Base-by-base conservation (phyloP, 2,797 vertebrate genomes). In the Atherinosoma microstoma region DNA sequence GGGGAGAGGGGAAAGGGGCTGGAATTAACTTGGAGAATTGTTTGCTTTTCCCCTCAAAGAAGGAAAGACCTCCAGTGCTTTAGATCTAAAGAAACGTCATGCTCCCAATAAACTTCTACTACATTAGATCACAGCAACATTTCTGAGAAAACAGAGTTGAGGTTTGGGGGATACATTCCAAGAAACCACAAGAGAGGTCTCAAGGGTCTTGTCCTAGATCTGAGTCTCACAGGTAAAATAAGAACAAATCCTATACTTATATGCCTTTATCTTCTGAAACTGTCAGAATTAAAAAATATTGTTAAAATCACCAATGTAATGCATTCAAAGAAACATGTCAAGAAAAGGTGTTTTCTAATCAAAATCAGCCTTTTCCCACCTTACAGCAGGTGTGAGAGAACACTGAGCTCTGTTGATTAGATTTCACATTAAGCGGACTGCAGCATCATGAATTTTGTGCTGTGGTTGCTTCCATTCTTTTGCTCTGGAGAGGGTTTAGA, bases 351-450 rank as follows among this genome's bases (percentile, higher is more conserved):
- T 7, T 67, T 57, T 36, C 51, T 77, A 60, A 84, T 71, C 63
- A 1, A 24, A 64, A 69, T 56, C 45, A 12, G 29, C 47, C 22
- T 32, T 54, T 65, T 69, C 64, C 32, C 36, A 4, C 63, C 64
- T 66, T 42, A 64, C 78, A 81, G 87, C 91, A 93, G 89, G 86
- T 92, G 90, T 72, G 79, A 62, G 79, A 88, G 84, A 77, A 75
- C 3, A 67, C 81, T 84, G 85, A 87, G 76, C 15, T 72, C 77
- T 69, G 71, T 51, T 74, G 82, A 89, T 91, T 63, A 72, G 70
- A 54, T 61, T 68, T 87, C 90, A 75, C 84, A 93, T 93, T 93
- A 92, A 67, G 74, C 75, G 87, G 80, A 83, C 53, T 91, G 92
- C 89, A 82, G 81, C 82, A 89, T 94, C 91, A 92, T 73, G 87